Base-by-base conservation (phyloP, 1,140 invertebrate species). In the Atta cephalotes region DNA sequence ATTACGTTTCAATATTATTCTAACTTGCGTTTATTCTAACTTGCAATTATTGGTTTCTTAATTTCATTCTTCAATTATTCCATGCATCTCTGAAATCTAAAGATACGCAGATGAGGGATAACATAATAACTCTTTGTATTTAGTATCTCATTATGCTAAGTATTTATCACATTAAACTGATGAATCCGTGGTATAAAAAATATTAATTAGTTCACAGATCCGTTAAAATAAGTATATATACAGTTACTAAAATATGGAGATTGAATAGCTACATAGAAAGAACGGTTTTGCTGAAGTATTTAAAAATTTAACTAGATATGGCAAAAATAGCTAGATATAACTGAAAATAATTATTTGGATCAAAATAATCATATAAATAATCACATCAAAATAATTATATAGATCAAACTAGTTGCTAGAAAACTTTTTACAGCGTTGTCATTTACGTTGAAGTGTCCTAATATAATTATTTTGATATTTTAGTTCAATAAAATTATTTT, bases 131-230 rank as follows among this genome's bases (percentile, higher is more conserved):
- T 39, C 16, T 49, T 65, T 45, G 14, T 39, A 31, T 9, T 16
- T 49, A 62, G 18, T 79, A 66, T 79, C 31, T 49, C 3, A 45
- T 66, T 66, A 79, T n/a, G 62, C 62, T 79, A 39, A 62, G 14
- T 45, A 58, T 60, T 77, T 77, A 77, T 77, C 31, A 31, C 14
- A 60, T 62, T 45, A 39, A 39, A 10, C 39, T 45, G 9, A 62
- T 18, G 14, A 77, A 60, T 14, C 39, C 10, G 2, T n/a, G 18
- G 4, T 21, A 58, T 21, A 74, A 39, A 76, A 60, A 60, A 16
- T 39, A 58, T 60, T 76, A 76, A 76, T 60, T 58, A 58, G n/a
- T 18, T 60, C n/a, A 45, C 39, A 56, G 28, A 58, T 76, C 18
- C 6, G 31, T 16, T 39, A 9, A 56, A 56, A 12, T 49, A 49